Evolutionary conservation across 2,113 vertebrate species (phyloP).

Genomic region (Cacatua alba): DNA sequence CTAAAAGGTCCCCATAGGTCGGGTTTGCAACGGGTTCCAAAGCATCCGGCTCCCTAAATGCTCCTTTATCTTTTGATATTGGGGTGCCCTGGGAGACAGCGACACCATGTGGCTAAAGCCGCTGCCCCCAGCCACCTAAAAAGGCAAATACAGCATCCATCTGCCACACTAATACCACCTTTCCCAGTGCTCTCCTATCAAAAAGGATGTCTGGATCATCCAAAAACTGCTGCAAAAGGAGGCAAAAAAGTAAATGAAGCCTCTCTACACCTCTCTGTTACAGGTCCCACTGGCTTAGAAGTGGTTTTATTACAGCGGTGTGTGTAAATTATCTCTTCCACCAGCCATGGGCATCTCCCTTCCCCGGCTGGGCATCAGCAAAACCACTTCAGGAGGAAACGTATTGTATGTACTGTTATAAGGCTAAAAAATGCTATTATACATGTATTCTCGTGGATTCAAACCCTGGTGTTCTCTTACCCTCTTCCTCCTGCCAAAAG

Average conservation of each 20-base stretch:
- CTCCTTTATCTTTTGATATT: not conserved
- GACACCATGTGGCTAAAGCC: not conserved
- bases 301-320: too few species aligned
- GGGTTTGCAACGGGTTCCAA: not conserved
- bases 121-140: not conserved
- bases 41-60: not conserved
- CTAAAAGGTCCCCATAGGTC: not conserved
- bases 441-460: not conserved
- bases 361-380: not conserved
- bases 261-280: too few species aligned
- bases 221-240: not conserved
- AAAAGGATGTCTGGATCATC: not conserved
- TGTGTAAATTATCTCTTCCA: not conserved
- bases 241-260: not conserved
- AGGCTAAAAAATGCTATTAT: not conserved
- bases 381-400: not conserved
- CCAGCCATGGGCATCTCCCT: not conserved
- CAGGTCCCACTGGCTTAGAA: accelerated
- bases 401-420: not conserved
- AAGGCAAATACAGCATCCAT: not conserved
- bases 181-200: not conserved
- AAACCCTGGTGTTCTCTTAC: accelerated
- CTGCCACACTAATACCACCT: too few species aligned
- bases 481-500: not conserved
- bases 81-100: not conserved